Base-by-base conservation (phyloP, 2,888 invertebrate species). In the Limulus polyphemus region DNA sequence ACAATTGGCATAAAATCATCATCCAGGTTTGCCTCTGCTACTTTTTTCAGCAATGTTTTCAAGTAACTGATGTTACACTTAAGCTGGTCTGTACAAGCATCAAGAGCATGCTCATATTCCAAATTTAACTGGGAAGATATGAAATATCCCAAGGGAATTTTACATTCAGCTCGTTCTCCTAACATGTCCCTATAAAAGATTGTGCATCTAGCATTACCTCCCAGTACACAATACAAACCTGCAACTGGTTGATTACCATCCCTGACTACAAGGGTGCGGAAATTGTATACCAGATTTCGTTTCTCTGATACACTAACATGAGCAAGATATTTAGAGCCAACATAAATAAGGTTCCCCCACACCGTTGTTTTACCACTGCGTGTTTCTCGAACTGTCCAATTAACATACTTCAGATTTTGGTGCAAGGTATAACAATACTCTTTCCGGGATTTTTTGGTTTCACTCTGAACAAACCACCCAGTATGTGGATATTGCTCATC, bases 271-370 rank as follows among this genome's bases (percentile, higher is more conserved):
- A 91, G 80, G 10, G 75, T 75, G 61, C 83, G 76, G 75, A 87
- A 84, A 73, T 88, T 87, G 80, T 91, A 92, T 32, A 88, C 86
- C 72, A 92, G 78, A 76, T 92, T 92, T 71, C 93, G 83, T 72
- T 92, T 84, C 75, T 93, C 92, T 0, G 92, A 90, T 47, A 92
- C 88, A 74, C 85, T 86, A 59, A 92, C 82, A 56, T 89, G 87
- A 85, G 73, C 71, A 49, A 63, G 59, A 63, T 67, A 74, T 46
- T 61, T 68, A 32, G 83, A 83, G 59, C 85, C 85, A 62, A 88
- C 83, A 74, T 89, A 92, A 68, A 93, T 83, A 58, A 92, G 79
- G 49, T 73, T 86, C 81, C 70, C 80, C 81, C 70, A 83, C 55
- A 59, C 60, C 49, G 51, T 56, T 12, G 56, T 58, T 16, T 64